A percentile compares a stretch with the other conserved stretches of the same genome.
These are phyloP conservation scores for Drosophila rhopaloa DNA, from an alignment of 1,140 invertebrate species.

Conservation along the genomic window DNA sequence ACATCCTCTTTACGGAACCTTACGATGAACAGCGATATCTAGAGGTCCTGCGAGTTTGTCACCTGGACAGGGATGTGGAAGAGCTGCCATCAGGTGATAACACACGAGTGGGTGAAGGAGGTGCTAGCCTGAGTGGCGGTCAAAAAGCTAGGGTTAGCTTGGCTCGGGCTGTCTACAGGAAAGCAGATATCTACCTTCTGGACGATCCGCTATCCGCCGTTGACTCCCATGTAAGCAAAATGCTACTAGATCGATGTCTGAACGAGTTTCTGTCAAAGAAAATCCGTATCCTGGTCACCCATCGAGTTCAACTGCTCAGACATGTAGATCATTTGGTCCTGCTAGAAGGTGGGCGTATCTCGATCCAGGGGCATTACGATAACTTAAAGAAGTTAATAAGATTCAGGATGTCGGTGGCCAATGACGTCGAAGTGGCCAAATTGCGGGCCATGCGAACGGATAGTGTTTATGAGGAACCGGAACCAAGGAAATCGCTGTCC, in stretches of 20 bases:
- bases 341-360: slow-evolving; percentile 86
- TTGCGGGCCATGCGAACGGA: slow-evolving; percentile 49
- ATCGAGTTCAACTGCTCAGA: slow-evolving; percentile 94
- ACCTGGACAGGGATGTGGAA: slow-evolving; percentile 87
- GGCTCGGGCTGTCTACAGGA: slow-evolving; percentile 85
- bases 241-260: slow-evolving; percentile 90
- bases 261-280: slow-evolving; percentile 89
- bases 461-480: slow-evolving; percentile 62
- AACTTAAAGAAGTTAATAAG: slow-evolving; percentile 69
- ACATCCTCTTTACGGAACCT: slow-evolving; percentile 92
- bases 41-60: slow-evolving; percentile 87
- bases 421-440: slow-evolving; percentile 66
- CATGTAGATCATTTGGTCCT: slow-evolving; percentile 89
- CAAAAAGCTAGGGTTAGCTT: slow-evolving; percentile 92
- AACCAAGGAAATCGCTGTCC: slow-evolving; percentile 29
- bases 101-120: slow-evolving; percentile 93
- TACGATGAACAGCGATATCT: slow-evolving; percentile 87
- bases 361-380: slow-evolving; percentile 82
- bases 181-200: slow-evolving; percentile 89
- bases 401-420: slow-evolving; percentile 69
- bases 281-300: slow-evolving; percentile 92
- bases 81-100: slow-evolving; percentile 88
- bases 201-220: slow-evolving; percentile 94
- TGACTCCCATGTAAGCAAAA: slow-evolving; percentile 91
- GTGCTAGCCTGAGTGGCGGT: slow-evolving; percentile 90